A percentile compares a stretch with the other conserved stretches of the same genome.
phyloP scores from a whole-genome alignment of 2,888 invertebrate genomes.

The Drosophila testacea region DNA sequence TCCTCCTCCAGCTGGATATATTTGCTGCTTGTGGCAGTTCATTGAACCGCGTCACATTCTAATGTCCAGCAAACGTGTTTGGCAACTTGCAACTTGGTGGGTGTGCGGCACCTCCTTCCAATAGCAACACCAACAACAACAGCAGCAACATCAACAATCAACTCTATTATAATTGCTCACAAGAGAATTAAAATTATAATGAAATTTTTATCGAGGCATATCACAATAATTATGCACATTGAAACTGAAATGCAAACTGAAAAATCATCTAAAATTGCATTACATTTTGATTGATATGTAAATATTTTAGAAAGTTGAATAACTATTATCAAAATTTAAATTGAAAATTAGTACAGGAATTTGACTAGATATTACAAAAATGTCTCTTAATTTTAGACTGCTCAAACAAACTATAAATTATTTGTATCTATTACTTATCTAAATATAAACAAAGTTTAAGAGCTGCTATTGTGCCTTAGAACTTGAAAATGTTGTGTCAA shows the following conservation, averaged over 20 bases:
- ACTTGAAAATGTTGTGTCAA: no score
- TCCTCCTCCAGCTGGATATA: conserved; percentile 65
- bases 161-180: conserved; percentile 45
- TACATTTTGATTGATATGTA: no score
- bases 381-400: no score
- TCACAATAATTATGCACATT: conserved; percentile 25
- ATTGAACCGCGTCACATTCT: conserved; percentile 68
- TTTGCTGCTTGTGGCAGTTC: conserved; percentile 55
- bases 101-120: conserved; percentile 20
- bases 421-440: no score
- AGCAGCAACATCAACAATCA: conserved; percentile 23
- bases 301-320: no score
- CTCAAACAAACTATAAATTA: no score
- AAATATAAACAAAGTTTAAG: no score
- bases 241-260: conserved; percentile 2
- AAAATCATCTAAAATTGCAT: no score
- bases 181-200: conserved; percentile 48
- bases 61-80: conserved; percentile 75
- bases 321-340: no score
- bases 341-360: no score
- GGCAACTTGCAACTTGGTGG: conserved; percentile 57
- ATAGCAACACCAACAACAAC: conserved; percentile 13
- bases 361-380: no score
- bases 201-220: conserved; percentile 25
- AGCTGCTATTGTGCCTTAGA: no score